Base-by-base conservation (phyloP, 2,113 vertebrate species). In the Eidolon helvum region DNA sequence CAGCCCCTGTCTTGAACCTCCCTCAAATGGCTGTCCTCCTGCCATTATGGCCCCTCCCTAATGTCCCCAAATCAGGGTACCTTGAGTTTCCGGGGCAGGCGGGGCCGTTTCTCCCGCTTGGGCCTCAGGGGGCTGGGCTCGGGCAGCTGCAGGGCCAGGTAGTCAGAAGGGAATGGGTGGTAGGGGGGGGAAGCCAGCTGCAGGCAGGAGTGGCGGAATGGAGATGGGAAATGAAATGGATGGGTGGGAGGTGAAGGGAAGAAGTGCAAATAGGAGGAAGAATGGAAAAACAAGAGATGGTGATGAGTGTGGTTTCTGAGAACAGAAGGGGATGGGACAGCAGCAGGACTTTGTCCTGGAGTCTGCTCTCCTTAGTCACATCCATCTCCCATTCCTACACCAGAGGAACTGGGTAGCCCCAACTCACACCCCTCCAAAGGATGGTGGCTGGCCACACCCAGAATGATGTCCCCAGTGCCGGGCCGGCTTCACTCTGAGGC, bases 161-260 rank as follows among this genome's bases (percentile, higher is more conserved):
- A 98, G 97, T 98, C 98, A 71, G 98, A 98, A 96, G 98, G 98
- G 92, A 98, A 98, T 86, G 98, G 98, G 98, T 98, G 97, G 91
- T 98, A 98, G 72, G 97, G 87, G 30, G 98, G 98, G 59, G 98
- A 98, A 92, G 97, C 97, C 98, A 98, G 98, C 98, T 98, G 98
- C 92, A 96, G 97, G 95, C 24, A 1, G 96, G 96, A 83, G 50
- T 38, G 8, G 78, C 87, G 59, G 59, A 74, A 86, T 96, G 96
- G 97, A 96, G 72, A 96, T 97, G 96, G 96, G 97, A 88, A 68
- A 94, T 83, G 94, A 94, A 89, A 53, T 43, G 86, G 92, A 90
- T 86, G 59, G 95, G 96, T 77, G 78, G 82, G 91, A 87, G 95
- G 50, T 83, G 75, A 77, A 91, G 94, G 95, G 95, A 28, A 94